These are phyloP conservation scores for Rhinogobius similis DNA, from an alignment of 2,113 vertebrate species.

Conservation along the genomic window DNA sequence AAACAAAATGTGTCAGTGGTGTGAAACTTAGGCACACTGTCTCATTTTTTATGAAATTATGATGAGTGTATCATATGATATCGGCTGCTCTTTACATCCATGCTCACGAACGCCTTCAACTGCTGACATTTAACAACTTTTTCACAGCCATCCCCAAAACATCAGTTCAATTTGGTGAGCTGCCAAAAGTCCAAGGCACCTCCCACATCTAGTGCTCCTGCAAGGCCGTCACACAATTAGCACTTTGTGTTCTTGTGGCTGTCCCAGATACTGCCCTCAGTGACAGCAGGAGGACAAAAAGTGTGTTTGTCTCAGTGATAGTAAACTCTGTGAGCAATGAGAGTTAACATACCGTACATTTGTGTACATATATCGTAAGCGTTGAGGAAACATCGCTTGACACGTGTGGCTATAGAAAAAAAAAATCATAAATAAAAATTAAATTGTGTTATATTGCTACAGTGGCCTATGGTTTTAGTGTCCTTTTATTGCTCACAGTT, in stretches of 20 bases:
- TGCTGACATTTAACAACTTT: background rate
- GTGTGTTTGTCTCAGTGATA: conserved; percentile 12
- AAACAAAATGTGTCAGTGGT: conserved; percentile 45
- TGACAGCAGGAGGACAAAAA: conserved; percentile 13
- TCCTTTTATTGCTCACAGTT: conserved; percentile 5
- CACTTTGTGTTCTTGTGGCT: conserved; percentile 8
- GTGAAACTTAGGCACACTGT: conserved; percentile 15
- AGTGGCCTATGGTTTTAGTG: conserved; percentile 13
- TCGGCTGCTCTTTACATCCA: background rate
- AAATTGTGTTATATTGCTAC: background rate
- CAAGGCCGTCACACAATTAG: background rate
- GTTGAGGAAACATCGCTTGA: conserved; percentile 6
- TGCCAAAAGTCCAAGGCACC: conserved; percentile 5
- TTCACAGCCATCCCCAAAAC: background rate
- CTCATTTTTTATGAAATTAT: background rate
- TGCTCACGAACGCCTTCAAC: background rate
- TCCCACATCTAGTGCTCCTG: background rate
- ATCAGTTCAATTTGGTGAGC: conserved; percentile 4
- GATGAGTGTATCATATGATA: background rate
- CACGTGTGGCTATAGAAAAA: background rate
- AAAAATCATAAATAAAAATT: conserved; percentile 18
- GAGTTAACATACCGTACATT: conserved; percentile 6
- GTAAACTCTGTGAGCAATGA: conserved; percentile 10
- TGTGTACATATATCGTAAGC: conserved; percentile 9
- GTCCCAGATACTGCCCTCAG: conserved; percentile 1